These are phyloP conservation scores for Catocala nupta DNA, from an alignment of 2,888 invertebrate genomes.

Conservation along the genomic window DNA sequence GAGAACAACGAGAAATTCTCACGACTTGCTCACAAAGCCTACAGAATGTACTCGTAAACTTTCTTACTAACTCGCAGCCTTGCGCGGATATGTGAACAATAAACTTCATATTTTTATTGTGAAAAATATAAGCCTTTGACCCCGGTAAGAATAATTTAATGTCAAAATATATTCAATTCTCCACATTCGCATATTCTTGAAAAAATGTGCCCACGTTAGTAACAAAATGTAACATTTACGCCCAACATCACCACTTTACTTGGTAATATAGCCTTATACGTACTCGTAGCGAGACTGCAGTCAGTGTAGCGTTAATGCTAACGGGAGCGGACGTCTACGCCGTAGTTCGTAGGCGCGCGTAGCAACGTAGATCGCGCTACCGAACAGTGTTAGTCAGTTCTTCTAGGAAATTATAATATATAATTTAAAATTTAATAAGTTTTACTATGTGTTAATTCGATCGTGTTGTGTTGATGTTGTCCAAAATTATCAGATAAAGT, in stretches of 20 bases:
- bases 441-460: conserved; percentile 31
- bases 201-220: conserved; percentile 46
- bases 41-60: conserved; percentile 46
- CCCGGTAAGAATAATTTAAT: conserved; percentile 43
- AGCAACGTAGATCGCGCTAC: conserved; percentile 50
- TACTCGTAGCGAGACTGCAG: conserved; percentile 37
- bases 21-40: conserved; percentile 35
- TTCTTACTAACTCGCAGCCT: conserved; percentile 38
- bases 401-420: not conserved
- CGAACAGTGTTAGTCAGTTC: conserved; percentile 34
- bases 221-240: conserved; percentile 58
- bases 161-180: conserved; percentile 37
- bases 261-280: conserved; percentile 35
- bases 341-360: conserved; percentile 55
- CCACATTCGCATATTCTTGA: conserved; percentile 50
- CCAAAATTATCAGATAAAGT: conserved; percentile 32
- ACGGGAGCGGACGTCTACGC: conserved; percentile 69
- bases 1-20: conserved; percentile 40
- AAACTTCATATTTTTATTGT: conserved; percentile 39
- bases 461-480: conserved; percentile 38
- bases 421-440: conserved; percentile 1
- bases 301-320: conserved; percentile 67
- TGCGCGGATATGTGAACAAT: conserved; percentile 27
- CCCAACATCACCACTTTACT: conserved; percentile 41
- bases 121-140: conserved; percentile 38